Evolutionary conservation across 2,797 vertebrate species (phyloP).

Genomic region (Myoxocephalus aenaeus): DNA sequence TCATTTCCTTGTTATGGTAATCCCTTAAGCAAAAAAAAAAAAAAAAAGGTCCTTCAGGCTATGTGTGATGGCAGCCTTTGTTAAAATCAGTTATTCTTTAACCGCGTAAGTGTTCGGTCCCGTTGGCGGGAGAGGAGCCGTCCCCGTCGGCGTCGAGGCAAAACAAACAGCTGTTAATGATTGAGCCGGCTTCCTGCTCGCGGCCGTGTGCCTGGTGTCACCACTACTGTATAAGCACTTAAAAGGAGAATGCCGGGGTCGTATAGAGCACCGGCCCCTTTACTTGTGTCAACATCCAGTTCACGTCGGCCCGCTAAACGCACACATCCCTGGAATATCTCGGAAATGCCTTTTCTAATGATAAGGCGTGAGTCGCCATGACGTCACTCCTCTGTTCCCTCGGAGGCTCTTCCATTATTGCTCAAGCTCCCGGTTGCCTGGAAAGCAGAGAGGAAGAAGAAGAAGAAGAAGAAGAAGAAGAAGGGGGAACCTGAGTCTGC

Average conservation of each 20-base stretch:
- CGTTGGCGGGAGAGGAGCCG: not conserved
- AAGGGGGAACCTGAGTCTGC: not conserved
- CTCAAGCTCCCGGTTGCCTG: conserved; percentile 50
- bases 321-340: not conserved
- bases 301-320: not conserved
- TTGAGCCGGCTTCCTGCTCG: conserved; percentile 55
- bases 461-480: conserved; percentile 20
- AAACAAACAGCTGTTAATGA: conserved; percentile 60
- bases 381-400: not conserved
- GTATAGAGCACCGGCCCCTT: conserved; percentile 5
- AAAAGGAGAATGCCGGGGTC: conserved; percentile 21
- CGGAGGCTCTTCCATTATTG: conserved; percentile 51
- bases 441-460: conserved; percentile 36
- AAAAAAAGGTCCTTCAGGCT: not conserved
- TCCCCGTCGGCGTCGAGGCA: not conserved
- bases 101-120: conserved; percentile 6
- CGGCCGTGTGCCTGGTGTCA: conserved; percentile 16
- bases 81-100: conserved; percentile 22
- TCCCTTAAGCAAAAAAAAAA: conserved; percentile 3
- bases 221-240: conserved; percentile 29
- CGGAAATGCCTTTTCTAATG: conserved; percentile 17
- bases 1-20: conserved; percentile 77
- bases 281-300: conserved; percentile 34
- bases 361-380: not conserved
- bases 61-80: not conserved